These are phyloP conservation scores for Metalampra italica DNA, from an alignment of 2,888 invertebrate species.

Conservation along the genomic window DNA sequence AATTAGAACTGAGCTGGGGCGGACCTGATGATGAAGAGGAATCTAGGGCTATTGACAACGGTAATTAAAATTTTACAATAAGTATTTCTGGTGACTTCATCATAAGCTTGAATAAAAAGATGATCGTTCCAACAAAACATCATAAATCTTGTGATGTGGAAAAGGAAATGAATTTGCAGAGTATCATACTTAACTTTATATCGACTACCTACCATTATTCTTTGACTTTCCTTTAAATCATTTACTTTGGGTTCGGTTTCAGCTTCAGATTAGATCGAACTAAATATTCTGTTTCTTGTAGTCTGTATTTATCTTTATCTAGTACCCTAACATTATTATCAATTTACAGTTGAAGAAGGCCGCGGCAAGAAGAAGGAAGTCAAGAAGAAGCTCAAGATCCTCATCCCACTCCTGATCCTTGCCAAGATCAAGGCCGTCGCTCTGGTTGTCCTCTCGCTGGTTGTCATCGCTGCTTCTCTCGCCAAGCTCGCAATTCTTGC, in stretches of 20 bases:
- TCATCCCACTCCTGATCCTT: conserved; percentile 77
- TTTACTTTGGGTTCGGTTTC: too few species aligned
- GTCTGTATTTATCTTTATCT: too few species aligned
- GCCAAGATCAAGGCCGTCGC: conserved; percentile 83
- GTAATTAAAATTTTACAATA: conserved; percentile 22
- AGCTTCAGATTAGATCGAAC: too few species aligned
- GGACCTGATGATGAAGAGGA: conserved; percentile 44
- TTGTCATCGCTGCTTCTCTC: conserved; percentile 83
- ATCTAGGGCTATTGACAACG: conserved; percentile 52
- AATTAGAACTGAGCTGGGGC: conserved; percentile 56
- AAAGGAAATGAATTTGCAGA: too few species aligned
- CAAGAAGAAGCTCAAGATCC: conserved; percentile 64
- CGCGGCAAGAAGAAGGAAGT: conserved; percentile 85
- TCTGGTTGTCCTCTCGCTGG: conserved; percentile 80
- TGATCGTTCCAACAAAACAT: too few species aligned
- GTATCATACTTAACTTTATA: too few species aligned
- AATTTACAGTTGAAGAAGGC: conserved; percentile 63
- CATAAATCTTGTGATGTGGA: too few species aligned
- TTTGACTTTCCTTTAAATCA: too few species aligned
- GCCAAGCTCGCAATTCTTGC: conserved; percentile 86
- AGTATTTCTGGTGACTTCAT: not conserved
- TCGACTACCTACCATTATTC: too few species aligned
- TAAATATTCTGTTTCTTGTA: too few species aligned
- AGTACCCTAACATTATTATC: not conserved
- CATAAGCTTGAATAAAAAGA: not conserved